Conservation (phyloP, 2,888 invertebrate species). For the Drosophila picticornis region DNA sequence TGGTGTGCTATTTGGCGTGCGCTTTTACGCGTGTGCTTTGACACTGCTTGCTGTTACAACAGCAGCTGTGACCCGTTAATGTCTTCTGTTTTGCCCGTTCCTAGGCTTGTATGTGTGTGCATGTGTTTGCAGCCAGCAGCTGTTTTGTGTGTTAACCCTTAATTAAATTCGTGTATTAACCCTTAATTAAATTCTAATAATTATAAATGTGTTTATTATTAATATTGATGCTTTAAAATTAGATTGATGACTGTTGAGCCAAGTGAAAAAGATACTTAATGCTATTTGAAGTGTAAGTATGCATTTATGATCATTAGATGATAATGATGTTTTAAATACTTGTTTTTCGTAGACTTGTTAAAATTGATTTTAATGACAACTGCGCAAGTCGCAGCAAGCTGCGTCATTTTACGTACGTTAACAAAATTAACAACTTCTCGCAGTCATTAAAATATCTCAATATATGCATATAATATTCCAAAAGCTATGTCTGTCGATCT, state of each 20-base stretch:
- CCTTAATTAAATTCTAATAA: background rate
- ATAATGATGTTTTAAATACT: slow-evolving; percentile 4
- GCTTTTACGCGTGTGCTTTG: slow-evolving; percentile 1
- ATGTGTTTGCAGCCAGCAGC: slow-evolving; percentile 2
- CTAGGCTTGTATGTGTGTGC: background rate
- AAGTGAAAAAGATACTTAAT: background rate
- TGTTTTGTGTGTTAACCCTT: slow-evolving; percentile 9
- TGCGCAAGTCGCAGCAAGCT: background rate
- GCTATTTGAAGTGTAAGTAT: background rate
- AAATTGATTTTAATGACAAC: background rate
- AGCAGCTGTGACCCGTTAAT: slow-evolving; percentile 33
- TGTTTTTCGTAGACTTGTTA: background rate
- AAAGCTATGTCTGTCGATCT: background rate
- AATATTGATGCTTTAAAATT: background rate
- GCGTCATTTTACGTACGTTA: background rate
- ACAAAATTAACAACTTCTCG: background rate
- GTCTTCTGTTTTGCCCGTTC: slow-evolving; percentile 8
- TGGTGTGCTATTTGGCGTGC: slow-evolving; percentile 4
- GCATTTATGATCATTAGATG: slow-evolving; percentile 5
- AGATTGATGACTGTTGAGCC: background rate
- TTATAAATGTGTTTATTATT: background rate
- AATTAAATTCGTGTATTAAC: background rate
- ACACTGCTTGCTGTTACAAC: slow-evolving; percentile 8
- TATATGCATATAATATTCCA: background rate
- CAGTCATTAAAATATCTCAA: background rate